These are phyloP conservation scores for Nymphalis c-album DNA, from an alignment of 2,888 invertebrate genomes.

Conservation along the genomic window DNA sequence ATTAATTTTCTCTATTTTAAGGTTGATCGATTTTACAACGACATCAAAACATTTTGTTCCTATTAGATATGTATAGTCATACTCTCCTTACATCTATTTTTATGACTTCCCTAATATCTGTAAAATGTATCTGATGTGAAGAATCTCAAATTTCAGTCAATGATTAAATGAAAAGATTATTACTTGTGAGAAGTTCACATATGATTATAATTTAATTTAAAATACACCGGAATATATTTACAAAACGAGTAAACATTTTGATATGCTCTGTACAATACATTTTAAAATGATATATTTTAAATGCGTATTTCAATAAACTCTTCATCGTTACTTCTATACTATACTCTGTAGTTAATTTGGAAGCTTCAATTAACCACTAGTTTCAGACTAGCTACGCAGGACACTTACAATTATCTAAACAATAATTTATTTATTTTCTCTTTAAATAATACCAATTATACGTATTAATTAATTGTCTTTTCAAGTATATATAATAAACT, in stretches of 20 bases:
- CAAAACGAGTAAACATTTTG: constrained; percentile 67
- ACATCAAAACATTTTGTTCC: constrained; percentile 14
- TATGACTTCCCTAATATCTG: not conserved
- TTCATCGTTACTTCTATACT: constrained; percentile 25
- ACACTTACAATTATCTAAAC: constrained; percentile 28
- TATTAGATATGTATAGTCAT: constrained; percentile 28
- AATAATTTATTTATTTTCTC: constrained; percentile 15
- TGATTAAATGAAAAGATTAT: not conserved
- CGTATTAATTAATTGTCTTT: constrained; percentile 31
- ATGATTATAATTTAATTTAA: constrained; percentile 33
- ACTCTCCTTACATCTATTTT: constrained; percentile 10
- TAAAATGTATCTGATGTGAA: not conserved
- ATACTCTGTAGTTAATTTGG: constrained; percentile 38
- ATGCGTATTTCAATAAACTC: constrained; percentile 45
- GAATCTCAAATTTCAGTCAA: constrained; percentile 30
- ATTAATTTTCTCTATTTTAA: not conserved
- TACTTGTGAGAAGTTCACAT: not conserved
- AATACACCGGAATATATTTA: constrained; percentile 65
- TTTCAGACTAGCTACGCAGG: constrained; percentile 55
- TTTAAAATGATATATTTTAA: constrained; percentile 55
- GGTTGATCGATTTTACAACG: not conserved
- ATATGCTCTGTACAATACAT: constrained; percentile 71
- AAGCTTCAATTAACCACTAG: constrained; percentile 48
- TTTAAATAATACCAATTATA: constrained; percentile 22
- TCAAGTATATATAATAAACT: constrained; percentile 19